phyloP scores from a whole-genome alignment of 2,113 vertebrate species.

The Rhodinocichla rosea region DNA sequence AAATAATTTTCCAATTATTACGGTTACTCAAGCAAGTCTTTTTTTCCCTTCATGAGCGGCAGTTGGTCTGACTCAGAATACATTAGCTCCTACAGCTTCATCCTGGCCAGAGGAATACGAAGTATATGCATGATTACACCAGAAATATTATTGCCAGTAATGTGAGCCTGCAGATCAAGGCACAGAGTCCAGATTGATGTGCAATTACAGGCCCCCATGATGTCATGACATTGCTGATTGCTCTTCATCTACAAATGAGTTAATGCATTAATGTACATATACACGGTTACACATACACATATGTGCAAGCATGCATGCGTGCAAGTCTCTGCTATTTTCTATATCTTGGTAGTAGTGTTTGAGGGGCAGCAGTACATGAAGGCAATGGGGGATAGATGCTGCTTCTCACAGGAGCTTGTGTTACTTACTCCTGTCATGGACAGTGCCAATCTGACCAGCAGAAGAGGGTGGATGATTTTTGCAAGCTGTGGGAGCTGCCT shows the following conservation, averaged over 20 bases:
- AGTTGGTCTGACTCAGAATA: slow-evolving; percentile 96
- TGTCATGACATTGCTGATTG: slow-evolving; percentile 69
- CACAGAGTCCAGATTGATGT: slow-evolving; percentile 54
- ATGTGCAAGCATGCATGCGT: background rate
- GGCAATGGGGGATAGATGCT: background rate
- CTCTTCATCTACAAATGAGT: slow-evolving; percentile 7
- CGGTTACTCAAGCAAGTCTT: slow-evolving; percentile 97
- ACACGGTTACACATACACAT: background rate
- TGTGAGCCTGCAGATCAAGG: slow-evolving; percentile 67
- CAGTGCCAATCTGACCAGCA: background rate
- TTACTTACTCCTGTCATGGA: background rate
- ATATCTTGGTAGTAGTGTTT: background rate
- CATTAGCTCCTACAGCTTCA: slow-evolving; percentile 93
- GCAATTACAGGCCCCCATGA: slow-evolving; percentile 68
- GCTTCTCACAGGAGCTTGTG: background rate
- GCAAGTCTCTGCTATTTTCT: background rate
- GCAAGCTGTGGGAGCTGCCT: background rate
- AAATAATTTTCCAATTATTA: slow-evolving; percentile 99
- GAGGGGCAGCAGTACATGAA: background rate
- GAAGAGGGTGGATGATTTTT: background rate
- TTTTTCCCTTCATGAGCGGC: slow-evolving; percentile 81
- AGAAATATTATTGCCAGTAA: slow-evolving; percentile 81
- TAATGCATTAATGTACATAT: slow-evolving; percentile 18
- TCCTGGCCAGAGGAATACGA: slow-evolving; percentile 78
- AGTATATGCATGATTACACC: slow-evolving; percentile 89